Base-by-base conservation (phyloP, 2,113 vertebrate genomes). In the Zonotrichia leucophrys region DNA sequence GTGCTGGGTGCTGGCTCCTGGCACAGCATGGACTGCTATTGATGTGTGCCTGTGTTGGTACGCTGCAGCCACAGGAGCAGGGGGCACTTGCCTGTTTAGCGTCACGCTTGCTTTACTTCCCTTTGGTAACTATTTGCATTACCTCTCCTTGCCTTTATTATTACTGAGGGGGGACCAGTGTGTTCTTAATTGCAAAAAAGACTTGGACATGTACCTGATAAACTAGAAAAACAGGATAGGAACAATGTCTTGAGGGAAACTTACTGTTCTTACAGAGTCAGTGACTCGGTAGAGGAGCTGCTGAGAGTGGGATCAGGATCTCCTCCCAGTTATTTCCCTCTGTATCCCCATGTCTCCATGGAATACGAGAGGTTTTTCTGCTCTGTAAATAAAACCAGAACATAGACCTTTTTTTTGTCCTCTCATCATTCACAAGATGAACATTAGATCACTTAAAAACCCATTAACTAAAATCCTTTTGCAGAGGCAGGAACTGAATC, bases 181-280 rank as follows among this genome's bases (percentile, higher is more conserved):
- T 59, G 68, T 75, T 92, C 74, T 89, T 77, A 87, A 89, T 30
- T 75, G 53, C 68, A 69, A 72, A 62, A 95, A 87, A 84, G 27
- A 73, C 49, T 77, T 87, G 58, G 37, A 60, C 56, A 47, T 31
- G 59, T 84, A 90, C 84, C 69, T 78, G 89, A 96, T 84, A 97
- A 96, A 96, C 87, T 89, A 89, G 96, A 96, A 95, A 92, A 96
- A 72, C 92, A 74, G 94, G 92, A 56, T 77, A 83, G 55, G 52
- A 85, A 77, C 30, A 76, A 68, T 35, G 35, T 89, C 58, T 85
- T 56, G 37, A 70, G n/a, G 64, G 52, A 78, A 95, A 79, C 0
- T 0, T 37, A 21, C 12, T 59, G 66, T 39, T 92, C 33, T 83
- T 50, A 68, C 49, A 70, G 55, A 79, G 56, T 47, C 44, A 52